Base-by-base conservation (phyloP, 2,888 invertebrate genomes). In the Alviniconcha strummeri region DNA sequence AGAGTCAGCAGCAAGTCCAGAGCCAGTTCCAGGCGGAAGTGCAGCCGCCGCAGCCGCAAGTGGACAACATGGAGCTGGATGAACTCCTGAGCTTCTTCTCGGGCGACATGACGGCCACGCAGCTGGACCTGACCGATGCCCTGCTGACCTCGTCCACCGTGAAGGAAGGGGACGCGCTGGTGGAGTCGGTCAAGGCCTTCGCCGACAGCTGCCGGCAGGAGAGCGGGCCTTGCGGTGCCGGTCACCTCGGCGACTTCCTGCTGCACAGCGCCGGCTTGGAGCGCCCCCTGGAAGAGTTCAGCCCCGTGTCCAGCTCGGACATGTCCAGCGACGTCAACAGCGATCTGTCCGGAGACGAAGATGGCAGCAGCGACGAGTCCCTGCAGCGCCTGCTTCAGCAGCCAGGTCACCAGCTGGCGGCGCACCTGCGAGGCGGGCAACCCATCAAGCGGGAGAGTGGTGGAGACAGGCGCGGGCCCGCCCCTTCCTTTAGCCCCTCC, bases 21-120 rank as follows among this genome's bases (percentile, higher is more conserved):
- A 71, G 69, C 80, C 71, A 57, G 60, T n/a, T 81, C 15, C 76
- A n/a, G 36, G 19, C 56, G 57, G 17, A 72, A 3, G 36, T 57
- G 60, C 57, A 60, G 19, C 78, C 19, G 36, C 60, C 57, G 8
- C 78, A 85, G 82, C 72, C 84, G 15, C 83, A 85, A 3, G 81
- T 87, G 67, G 87, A 88, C 60, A 84, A 84, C 72, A 86, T 88
- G 13, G 89, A 89, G 80, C 84, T 90, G 15, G 89, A 90, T 80
- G 89, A 90, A 11, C 85, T 90, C 54, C 78, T 90, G 52, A 88
- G 85, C 71, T 87, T 87, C n/a, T 85, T 86, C 69, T 85, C 83
- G 36, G 81, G 84, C 19, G 84, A 84, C 72, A 69, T 84, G 60
- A 79, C 83, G 84, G 86, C 81, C 86, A 83, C 77, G 54, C 84